Base-by-base conservation (phyloP, 2,888 invertebrate species). In the Chrysotoxum bicinctum region DNA sequence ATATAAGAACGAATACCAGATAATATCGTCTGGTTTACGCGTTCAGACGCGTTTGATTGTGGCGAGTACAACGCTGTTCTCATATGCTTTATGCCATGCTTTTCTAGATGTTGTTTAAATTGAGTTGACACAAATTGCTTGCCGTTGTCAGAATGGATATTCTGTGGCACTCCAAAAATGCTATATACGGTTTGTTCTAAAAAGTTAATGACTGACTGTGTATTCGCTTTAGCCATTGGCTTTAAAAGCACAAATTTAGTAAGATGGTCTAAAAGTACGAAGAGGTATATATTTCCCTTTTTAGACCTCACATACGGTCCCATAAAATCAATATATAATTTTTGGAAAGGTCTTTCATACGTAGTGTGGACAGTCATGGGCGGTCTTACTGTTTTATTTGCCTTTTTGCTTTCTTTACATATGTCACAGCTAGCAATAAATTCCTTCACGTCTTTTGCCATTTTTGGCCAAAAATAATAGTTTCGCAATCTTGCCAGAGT, bases 1-100 rank as follows among this genome's bases (percentile, higher is more conserved):
- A 87, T 3, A 26, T 87, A 83, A 0, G 79, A 60, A 12, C 85
- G 30, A 1, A 91, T 88, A 56, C 88, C 89, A 0, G 89, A 89
- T 6, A 89, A 87, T 0, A 90, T 70, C 0, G 89, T 88, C 23
- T 88, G 79, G 66, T 91, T 90, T 0, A 89, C 87, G 0, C 89
- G 74, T 70, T 91, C 90, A 0, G 89, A 89, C 3, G 89, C 89
- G 76, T 91, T 91, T 0, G 82, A 80, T 79, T 91, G 90, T 0
- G 90, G 89, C 16, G 89, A 88, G 68, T 90, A 90, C 4, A 68
- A 60, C 0, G 89, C 87, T 40, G 87, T 89, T 58, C 76, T 40
- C 4, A 69, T 19, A 5, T 69, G 69, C 16, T 12, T 54, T 26
- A 69, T 32, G 0, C 54, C 68, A 8, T 87, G 88, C 8, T 40